Percentiles rank a stretch among this genome's conserved stretches.
These are phyloP conservation scores for Bryconaethiops microstoma DNA, from an alignment of 2,797 vertebrate genomes.

Conservation along the genomic window DNA sequence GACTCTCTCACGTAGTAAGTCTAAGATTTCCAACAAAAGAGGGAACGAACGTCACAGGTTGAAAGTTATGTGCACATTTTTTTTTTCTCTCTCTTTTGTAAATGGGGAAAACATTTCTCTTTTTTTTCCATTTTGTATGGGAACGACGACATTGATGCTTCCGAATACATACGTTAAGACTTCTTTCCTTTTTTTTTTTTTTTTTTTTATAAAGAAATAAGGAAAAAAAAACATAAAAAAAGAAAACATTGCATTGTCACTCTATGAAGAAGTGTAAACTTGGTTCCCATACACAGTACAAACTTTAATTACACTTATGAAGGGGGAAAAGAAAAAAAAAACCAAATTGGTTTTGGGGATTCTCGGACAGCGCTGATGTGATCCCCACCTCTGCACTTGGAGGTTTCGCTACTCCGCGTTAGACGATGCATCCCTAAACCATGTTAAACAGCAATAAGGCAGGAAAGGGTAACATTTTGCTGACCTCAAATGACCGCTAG, in stretches of 20 bases:
- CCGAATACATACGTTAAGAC: constrained; percentile 67
- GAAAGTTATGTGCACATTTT: constrained; percentile 58
- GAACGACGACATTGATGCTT: constrained; percentile 63
- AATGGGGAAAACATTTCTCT: constrained; percentile 38
- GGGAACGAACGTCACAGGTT: constrained; percentile 55
- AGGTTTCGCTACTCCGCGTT: background rate
- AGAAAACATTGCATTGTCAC: constrained; percentile 47
- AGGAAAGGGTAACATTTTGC: constrained; percentile 13
- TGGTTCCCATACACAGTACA: constrained; percentile 52
- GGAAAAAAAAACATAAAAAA: constrained; percentile 28
- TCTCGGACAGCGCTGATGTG: constrained; percentile 12
- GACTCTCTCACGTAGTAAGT: constrained; percentile 61
- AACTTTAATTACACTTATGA: constrained; percentile 44
- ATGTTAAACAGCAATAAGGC: constrained; percentile 6
- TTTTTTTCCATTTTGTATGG: constrained; percentile 54
- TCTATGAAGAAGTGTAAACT: constrained; percentile 52
- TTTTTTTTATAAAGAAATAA: constrained; percentile 33
- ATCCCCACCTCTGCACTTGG: background rate
- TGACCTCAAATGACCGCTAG: background rate
- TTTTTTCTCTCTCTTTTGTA: constrained; percentile 34
- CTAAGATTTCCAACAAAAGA: constrained; percentile 54
- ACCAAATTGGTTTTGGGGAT: background rate
- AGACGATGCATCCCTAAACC: background rate
- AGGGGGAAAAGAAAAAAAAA: constrained; percentile 15
- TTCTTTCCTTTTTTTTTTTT: constrained; percentile 48